These are phyloP conservation scores for Iguana delicatissima DNA, from an alignment of 2,797 vertebrate species.

Conservation along the genomic window DNA sequence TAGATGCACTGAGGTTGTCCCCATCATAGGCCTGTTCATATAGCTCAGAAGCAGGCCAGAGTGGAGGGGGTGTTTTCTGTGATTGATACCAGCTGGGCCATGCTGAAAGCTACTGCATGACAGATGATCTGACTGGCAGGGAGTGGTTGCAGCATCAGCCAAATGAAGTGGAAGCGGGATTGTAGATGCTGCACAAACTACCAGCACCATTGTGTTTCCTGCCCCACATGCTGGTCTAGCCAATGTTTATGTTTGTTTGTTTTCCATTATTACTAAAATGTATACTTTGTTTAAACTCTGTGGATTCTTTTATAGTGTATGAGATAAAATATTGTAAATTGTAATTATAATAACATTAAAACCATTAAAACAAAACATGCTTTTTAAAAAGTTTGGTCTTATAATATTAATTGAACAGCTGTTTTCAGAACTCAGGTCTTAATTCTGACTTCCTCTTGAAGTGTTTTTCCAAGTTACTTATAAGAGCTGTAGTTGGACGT, in stretches of 20 bases:
- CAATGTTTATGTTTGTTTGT: not conserved
- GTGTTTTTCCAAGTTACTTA: conserved; percentile 21
- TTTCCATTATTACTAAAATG: not conserved
- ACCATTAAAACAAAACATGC: not conserved
- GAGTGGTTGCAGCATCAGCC: not conserved
- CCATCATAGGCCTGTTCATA: not conserved
- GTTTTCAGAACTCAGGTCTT: not conserved
- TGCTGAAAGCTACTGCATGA: not conserved
- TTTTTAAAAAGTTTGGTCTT: not conserved
- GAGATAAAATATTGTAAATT: not conserved
- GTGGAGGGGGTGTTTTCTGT: not conserved
- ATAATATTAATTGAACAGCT: conserved; percentile 1
- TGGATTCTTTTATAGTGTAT: not conserved
- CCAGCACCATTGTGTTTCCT: not conserved
- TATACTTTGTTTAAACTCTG: not conserved
- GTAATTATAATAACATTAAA: not conserved
- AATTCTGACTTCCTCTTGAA: not conserved
- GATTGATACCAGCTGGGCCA: not conserved
- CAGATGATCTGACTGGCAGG: not conserved
- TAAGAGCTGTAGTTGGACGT: conserved; percentile 51
- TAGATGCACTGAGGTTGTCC: not conserved
- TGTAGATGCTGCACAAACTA: not conserved
- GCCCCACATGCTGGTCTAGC: not conserved
- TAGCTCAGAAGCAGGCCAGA: not conserved
- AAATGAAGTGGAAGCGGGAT: not conserved